Evolutionary conservation across 2,888 invertebrate species (phyloP).

Genomic region (Xanthorhoe spadicearia): DNA sequence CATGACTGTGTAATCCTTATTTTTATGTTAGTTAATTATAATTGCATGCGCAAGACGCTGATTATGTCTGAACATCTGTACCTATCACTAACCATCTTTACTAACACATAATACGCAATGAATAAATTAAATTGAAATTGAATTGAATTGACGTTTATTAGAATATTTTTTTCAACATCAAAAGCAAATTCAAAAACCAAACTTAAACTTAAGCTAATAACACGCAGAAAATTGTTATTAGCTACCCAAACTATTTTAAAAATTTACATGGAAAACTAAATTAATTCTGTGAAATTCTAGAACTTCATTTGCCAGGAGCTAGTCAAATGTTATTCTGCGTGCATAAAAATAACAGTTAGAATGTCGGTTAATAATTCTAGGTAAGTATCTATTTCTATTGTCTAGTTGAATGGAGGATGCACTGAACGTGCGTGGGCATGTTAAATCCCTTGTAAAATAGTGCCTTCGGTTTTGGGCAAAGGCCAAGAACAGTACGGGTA

Average conservation of each 20-base stretch:
- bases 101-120: too few relatives aligned
- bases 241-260: background rate
- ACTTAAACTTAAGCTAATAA: too few relatives aligned
- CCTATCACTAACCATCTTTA: too few relatives aligned
- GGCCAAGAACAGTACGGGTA: background rate
- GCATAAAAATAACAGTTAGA: slow-evolving; percentile 26
- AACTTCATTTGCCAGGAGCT: background rate
- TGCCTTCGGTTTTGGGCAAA: background rate
- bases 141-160: slow-evolving; percentile 6
- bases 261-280: background rate
- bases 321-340: slow-evolving; percentile 27
- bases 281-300: background rate
- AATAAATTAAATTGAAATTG: too few relatives aligned
- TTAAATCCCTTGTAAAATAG: slow-evolving; percentile 18
- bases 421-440: slow-evolving; percentile 27
- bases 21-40: too few relatives aligned
- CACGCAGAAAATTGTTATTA: background rate
- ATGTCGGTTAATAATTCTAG: slow-evolving; percentile 25
- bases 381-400: slow-evolving; percentile 30
- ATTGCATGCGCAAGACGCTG: too few relatives aligned
- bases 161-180: background rate
- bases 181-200: background rate
- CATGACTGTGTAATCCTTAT: too few relatives aligned
- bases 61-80: too few relatives aligned
- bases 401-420: slow-evolving; percentile 36